Evolutionary conservation across 2,113 vertebrate genomes (phyloP), one percentile per base, ranked within the genome.

Genomic region (Ploceus nigricollis): DNA sequence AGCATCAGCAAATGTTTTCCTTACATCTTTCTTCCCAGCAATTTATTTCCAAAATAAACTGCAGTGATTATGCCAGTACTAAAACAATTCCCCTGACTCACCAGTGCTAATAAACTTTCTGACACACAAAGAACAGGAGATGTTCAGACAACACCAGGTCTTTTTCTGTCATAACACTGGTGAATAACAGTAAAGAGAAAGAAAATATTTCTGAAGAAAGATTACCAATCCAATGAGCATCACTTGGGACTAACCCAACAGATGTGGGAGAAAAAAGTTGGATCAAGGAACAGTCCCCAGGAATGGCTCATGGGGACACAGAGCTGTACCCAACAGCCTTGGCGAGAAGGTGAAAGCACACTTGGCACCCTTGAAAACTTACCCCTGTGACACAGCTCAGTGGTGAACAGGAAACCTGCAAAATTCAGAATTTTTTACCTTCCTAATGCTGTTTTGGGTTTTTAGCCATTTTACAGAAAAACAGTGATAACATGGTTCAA

Each of bases 41-140:
- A 73, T 87, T 94, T 78, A 56, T 92, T 90, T 92, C 86, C 72
- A 70, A 92, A 89, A 69, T 80, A 86, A 90, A 86, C 48, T 44
- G 33, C 33, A 39, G 51, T 40, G 58, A 61, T 83, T 83, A 64
- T 93, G 75, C 79, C 82, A 90, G 27, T 92, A 42, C 45, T 69
- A 77, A 77, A 93, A 68, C 39, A 87, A 56, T 82, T 93, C 35
- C 50, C 48, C 39, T 78, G 51, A 73, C 48, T 45, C 60, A 61
- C 24, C 39, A 89, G 20, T 33, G n/a, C 54, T 91, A 63, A 89
- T 73, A 89, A 81, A 90, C 35, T 75, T 89, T 61, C n/a, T 81
- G 66, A 83, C 27, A 63, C 60, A 77, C 31, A 70, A 81, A 75
- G n/a, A 51, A 18, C 13, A 24, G 10, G 25, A 33, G 47, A 23